Percentiles rank a stretch among this genome's conserved stretches.
These are phyloP conservation scores for Plecotus auritus DNA, from an alignment of 2,113 vertebrate genomes.

Conservation along the genomic window DNA sequence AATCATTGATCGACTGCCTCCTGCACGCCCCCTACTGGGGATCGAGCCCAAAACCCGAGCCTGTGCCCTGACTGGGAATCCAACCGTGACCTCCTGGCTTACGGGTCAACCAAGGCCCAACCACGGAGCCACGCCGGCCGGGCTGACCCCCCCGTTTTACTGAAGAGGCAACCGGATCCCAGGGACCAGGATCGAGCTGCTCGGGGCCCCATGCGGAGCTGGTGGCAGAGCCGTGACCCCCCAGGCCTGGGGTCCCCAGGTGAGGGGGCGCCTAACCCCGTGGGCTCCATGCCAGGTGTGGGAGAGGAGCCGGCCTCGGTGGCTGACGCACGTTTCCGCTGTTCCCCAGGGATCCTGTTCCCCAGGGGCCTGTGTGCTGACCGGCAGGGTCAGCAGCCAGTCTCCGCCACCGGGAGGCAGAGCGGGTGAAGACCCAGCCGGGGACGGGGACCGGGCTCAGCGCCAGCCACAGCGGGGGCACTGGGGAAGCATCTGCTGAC, in stretches of 20 bases:
- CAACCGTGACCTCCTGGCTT: too few species aligned
- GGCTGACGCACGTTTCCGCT: neutral
- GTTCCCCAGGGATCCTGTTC: neutral
- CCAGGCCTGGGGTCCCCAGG: neutral
- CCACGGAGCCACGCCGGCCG: neutral
- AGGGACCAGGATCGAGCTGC: neutral
- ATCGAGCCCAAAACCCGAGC: too few species aligned
- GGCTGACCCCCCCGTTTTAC: neutral
- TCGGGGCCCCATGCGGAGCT: neutral
- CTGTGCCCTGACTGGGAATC: too few species aligned
- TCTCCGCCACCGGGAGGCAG: neutral
- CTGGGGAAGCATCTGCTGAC: neutral
- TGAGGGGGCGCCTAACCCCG: neutral
- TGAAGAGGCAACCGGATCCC: neutral
- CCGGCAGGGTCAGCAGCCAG: neutral
- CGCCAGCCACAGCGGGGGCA: neutral
- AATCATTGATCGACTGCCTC: too few species aligned
- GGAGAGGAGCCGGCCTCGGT: too few species aligned
- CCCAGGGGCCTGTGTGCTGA: neutral
- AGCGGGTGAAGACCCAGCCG: too few species aligned
- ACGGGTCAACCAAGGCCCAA: too few species aligned
- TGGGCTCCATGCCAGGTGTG: neutral
- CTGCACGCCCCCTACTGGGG: too few species aligned
- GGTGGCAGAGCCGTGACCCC: neutral
- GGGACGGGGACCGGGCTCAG: too few species aligned